These are phyloP conservation scores for Phylloscopus trochilus DNA, from an alignment of 2,113 vertebrate genomes.

Conservation along the genomic window DNA sequence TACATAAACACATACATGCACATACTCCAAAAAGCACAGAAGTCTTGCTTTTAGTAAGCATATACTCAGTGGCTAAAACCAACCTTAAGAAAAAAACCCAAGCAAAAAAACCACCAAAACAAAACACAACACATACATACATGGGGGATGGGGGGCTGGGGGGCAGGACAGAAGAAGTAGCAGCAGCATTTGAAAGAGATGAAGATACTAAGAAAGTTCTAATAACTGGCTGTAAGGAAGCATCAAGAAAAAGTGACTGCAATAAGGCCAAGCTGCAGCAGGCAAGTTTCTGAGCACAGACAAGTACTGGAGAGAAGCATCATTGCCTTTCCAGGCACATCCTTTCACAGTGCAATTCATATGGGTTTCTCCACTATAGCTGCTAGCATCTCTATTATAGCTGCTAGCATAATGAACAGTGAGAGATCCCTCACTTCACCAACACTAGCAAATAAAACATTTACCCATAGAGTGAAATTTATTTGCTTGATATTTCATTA, in stretches of 20 bases:
- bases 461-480: neutral
- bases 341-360: neutral
- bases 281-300: neutral
- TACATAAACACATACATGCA: neutral
- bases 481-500: neutral
- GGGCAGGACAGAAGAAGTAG: accelerated
- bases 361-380: neutral
- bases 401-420: neutral
- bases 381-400: neutral
- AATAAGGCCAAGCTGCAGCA: neutral
- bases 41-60: neutral
- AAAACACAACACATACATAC: neutral
- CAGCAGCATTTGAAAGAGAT: neutral
- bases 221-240: neutral
- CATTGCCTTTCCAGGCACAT: neutral
- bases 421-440: neutral
- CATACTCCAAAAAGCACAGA: neutral
- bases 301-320: neutral
- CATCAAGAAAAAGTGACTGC: neutral
- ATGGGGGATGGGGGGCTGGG: accelerated
- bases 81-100: neutral
- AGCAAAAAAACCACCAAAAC: too few relatives aligned
- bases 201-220: neutral
- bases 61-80: neutral
- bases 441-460: neutral